Evolutionary conservation across 1,140 invertebrate genomes (phyloP), one percentile per base, ranked within the genome.

Genomic region (Dinoponera quadriceps): DNA sequence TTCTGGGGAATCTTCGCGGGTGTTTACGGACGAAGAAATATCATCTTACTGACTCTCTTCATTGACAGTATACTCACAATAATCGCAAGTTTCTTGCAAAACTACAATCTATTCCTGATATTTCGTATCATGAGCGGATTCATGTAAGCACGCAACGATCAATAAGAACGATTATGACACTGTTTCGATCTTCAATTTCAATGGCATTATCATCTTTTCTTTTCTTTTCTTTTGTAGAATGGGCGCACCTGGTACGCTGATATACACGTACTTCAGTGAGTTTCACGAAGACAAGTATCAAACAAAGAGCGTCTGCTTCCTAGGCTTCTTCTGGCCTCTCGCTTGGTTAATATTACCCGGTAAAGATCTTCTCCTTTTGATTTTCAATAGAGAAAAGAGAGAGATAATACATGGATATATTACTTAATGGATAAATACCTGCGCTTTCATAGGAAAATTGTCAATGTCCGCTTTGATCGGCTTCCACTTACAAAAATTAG

Each of bases 1-100:
- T 92, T 97, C 72, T 97, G 96, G 96, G 96, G 96, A 11, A 94
- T 96, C 3, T 93, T 96, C 9, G 96, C 96, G 0, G 96, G 97
- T 89, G 94, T 95, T 1, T 94, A 95, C n/a, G 97, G 96, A 0
- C 94, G 96, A 48, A 94, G 95, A 71, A 94, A 95, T 14, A 94
- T 96, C 20, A 91, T 97, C 18, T 92, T 96, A 27, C 89, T 94
- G n/a, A 96, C 96, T 0, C 91, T 97, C 33, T 89, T 96, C 0
- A 86, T 96, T 2, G 96, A 97, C 88, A 95, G 95, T 9, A 62
- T 96, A 0, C 93, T 95, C 13, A 93, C 94, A 13, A 82, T 95
- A 1, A 75, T 91, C 2, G 94, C 95, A 5, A 95, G 95, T 68
- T 90, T 95, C 20, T 93, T 95, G 3, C 95, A 95, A 85, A 92